Percentiles rank a stretch among this genome's conserved stretches.
These are phyloP conservation scores for Holothuria leucospilota DNA, from an alignment of 53 echinoderm and acorn worm genomes.

Conservation along the genomic window DNA sequence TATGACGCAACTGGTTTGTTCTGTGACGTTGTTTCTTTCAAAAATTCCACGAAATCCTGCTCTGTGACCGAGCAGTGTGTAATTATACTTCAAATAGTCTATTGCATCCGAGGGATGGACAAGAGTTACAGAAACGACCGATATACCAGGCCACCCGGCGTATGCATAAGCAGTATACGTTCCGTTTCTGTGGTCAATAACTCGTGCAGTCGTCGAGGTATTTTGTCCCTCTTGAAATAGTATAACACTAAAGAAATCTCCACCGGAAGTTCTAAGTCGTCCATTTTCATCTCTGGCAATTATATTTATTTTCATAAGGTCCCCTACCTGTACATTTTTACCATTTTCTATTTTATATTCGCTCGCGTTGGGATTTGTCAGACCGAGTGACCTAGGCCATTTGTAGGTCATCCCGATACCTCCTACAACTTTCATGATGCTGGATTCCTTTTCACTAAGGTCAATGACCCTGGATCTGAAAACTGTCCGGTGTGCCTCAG, in stretches of 20 bases:
- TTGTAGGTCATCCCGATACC: conserved; percentile 37
- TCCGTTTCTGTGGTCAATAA: conserved; percentile 39
- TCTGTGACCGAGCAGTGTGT: conserved; percentile 6
- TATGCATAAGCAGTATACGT: conserved; percentile 41
- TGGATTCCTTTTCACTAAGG: not conserved
- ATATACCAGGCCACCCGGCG: conserved; percentile 25
- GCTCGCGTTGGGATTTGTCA: conserved; percentile 31
- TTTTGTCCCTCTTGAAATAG: conserved; percentile 28
- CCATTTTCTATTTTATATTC: not conserved
- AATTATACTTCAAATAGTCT: conserved; percentile 28
- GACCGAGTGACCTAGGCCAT: conserved; percentile 12
- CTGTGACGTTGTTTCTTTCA: conserved; percentile 2
- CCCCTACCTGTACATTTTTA: not conserved
- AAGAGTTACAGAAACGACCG: conserved; percentile 8
- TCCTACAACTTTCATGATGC: not conserved
- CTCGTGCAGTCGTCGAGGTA: conserved; percentile 21
- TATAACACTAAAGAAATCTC: conserved; percentile 30
- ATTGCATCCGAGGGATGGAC: conserved; percentile 41
- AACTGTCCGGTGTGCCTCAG: not conserved
- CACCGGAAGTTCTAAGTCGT: conserved; percentile 33
- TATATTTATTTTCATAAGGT: not conserved
- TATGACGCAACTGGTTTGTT: conserved; percentile 29
- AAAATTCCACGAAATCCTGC: conserved; percentile 26
- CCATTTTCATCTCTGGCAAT: conserved; percentile 22
- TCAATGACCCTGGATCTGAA: not conserved